phyloP scores from a whole-genome alignment of 2,113 vertebrate species.

The Dromiciops gliroides region DNA sequence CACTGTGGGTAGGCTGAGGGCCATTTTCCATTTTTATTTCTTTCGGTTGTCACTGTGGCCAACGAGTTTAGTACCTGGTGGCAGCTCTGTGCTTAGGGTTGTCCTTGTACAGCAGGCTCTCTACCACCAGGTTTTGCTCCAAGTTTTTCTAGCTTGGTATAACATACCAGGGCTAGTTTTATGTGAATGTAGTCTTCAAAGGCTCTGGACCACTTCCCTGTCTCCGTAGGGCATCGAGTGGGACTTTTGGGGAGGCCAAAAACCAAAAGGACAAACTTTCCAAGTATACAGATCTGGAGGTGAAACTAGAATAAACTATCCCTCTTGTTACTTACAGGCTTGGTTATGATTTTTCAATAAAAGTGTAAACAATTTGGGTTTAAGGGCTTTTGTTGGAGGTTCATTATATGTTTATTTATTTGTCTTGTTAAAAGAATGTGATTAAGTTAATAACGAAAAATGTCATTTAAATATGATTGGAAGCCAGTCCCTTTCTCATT shows the following conservation, averaged over 20 bases:
- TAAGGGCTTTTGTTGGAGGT: not conserved
- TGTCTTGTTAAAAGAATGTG: not conserved
- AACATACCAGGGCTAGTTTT: not conserved
- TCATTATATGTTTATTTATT: not conserved
- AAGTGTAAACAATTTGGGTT: not conserved
- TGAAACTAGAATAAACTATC: not conserved
- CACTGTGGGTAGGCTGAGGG: not conserved
- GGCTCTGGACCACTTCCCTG: not conserved
- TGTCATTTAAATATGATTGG: not conserved
- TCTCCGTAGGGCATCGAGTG: not conserved
- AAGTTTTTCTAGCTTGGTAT: not conserved
- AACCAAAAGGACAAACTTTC: not conserved
- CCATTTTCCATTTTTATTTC: not conserved
- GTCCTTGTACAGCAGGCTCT: not conserved
- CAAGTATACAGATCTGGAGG: not conserved
- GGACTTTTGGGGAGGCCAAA: not conserved
- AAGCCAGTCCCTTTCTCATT: not conserved
- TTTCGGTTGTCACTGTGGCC: not conserved
- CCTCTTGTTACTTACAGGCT: not conserved
- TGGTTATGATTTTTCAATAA: not conserved
- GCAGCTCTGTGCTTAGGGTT: not conserved
- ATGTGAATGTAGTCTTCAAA: not conserved
- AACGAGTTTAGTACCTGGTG: not conserved
- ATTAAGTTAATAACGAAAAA: not conserved
- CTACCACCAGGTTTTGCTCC: not conserved